Evolutionary conservation across 2,797 vertebrate species (phyloP), one percentile per base, ranked within the genome.

Genomic region (Urocyon cinereoargenteus): DNA sequence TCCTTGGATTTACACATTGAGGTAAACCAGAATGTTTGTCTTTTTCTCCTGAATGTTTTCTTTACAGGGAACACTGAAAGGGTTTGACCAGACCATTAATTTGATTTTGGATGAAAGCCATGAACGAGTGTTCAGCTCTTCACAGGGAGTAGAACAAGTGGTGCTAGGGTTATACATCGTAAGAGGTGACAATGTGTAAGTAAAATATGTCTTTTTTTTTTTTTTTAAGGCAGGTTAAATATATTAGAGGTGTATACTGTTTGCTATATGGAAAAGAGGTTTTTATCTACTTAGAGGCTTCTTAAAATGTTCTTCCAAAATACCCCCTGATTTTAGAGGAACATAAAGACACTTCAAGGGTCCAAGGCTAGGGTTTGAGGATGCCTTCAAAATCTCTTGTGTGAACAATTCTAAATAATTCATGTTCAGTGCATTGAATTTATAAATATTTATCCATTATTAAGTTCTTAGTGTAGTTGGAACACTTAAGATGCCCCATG

Each of bases 1-100:
- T 94, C 24, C 9, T 91, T 96, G 93, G 83, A 64, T 36, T 57
- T 95, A 51, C 24, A 49, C 83, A 28, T 91, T 97, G 61, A 96
- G 26, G 2, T 72, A 73, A 86, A 85, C 6, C 0, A 78, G 31
- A 94, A 16, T 66, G 78, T 92, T 88, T 97, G 59, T 55, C 66
- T 64, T 96, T 96, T 94, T 68, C 21, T 81, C 34, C 66, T 91
- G 49, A 31, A 64, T 95, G 10, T 97, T 62, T 26, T 62, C 45
- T 93, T 95, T 95, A 51, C 90, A 99, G 99, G 99, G 99, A 70
- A 99, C 99, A 0, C 98, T 99, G 73, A 99, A 99, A 98, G 99
- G 99, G 95, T 99, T 99, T 98, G 99, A 99, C 98, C 99, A 99
- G 98, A 99, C 99, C 92, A 99, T 99, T 98, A 99, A 99, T 98